A percentile compares a stretch with the other conserved stretches of the same genome.
Conservation (phyloP, 2,888 invertebrate species). For the Drosophila anceps region DNA sequence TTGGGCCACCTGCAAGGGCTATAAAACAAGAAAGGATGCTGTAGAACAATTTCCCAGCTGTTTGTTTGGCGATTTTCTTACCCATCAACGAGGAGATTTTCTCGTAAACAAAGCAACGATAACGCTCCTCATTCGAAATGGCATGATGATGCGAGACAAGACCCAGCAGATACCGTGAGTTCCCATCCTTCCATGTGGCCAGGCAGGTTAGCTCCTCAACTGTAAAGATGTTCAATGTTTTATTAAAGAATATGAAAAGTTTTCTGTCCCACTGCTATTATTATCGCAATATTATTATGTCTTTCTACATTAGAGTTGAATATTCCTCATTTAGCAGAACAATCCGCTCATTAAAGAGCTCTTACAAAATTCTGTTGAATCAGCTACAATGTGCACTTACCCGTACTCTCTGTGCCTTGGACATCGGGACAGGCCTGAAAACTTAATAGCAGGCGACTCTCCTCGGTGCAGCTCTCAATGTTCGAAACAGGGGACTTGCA, state of each 20-base stretch:
- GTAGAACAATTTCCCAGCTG: conserved; percentile 54
- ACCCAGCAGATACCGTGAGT: conserved; percentile 95
- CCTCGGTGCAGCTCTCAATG: conserved; percentile 97
- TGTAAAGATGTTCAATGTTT: conserved; percentile 83
- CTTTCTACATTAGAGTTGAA: neutral
- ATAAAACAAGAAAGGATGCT: conserved; percentile 18
- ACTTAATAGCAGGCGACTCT: conserved; percentile 94
- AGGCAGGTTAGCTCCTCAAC: conserved; percentile 96
- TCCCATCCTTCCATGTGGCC: conserved; percentile 97
- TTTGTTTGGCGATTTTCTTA: conserved; percentile 78
- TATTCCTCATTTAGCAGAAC: neutral
- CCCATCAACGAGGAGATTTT: conserved; percentile 89
- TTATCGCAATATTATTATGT: neutral
- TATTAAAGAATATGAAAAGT: no score
- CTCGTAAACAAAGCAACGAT: conserved; percentile 97
- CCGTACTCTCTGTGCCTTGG: conserved; percentile 95
- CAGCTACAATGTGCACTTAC: conserved; percentile 86
- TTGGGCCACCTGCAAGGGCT: conserved; percentile 82
- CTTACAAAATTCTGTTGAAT: neutral
- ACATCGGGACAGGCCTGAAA: conserved; percentile 98
- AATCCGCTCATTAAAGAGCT: neutral
- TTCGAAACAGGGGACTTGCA: conserved; percentile 95
- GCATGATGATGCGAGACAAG: conserved; percentile 95
- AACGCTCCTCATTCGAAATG: conserved; percentile 96
- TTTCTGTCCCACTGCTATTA: neutral